Evolutionary conservation across 2,113 vertebrate species (phyloP).

Genomic region (Alosa alosa): DNA sequence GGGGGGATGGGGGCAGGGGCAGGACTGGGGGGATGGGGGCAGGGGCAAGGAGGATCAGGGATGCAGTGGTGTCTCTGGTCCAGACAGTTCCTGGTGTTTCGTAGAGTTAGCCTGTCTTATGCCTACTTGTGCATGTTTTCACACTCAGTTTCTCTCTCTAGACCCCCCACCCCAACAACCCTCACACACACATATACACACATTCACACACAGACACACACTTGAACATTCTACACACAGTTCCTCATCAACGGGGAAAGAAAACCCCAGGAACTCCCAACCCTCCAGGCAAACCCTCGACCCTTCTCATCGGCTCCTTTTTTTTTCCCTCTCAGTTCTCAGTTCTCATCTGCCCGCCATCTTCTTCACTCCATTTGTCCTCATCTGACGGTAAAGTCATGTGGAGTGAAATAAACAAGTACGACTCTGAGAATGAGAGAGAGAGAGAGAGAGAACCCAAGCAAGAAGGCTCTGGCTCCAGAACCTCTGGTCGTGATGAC

Average conservation of each 20-base stretch:
- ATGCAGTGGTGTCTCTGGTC: background rate
- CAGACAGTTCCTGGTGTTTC: background rate
- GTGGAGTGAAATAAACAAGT: background rate
- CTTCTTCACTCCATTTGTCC: constrained; percentile 9
- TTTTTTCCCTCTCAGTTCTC: background rate
- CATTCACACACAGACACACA: background rate
- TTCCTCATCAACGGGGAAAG: background rate
- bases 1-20: background rate
- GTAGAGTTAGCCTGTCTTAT: background rate
- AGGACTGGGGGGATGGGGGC: background rate
- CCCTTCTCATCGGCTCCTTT: background rate
- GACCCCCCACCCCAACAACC: no score
- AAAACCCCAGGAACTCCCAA: background rate
- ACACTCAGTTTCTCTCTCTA: background rate
- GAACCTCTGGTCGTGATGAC: constrained; percentile 1
- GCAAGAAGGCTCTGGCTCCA: background rate
- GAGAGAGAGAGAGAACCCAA: background rate
- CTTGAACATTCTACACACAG: background rate
- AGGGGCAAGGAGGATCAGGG: background rate
- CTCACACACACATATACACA: background rate
- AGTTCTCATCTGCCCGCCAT: constrained; percentile 12
- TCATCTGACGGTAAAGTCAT: background rate
- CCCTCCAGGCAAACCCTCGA: background rate
- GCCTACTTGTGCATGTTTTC: background rate
- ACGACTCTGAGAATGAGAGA: constrained; percentile 8